Evolutionary conservation across 2,888 invertebrate genomes (phyloP).

Genomic region (Oscheius sp.): DNA sequence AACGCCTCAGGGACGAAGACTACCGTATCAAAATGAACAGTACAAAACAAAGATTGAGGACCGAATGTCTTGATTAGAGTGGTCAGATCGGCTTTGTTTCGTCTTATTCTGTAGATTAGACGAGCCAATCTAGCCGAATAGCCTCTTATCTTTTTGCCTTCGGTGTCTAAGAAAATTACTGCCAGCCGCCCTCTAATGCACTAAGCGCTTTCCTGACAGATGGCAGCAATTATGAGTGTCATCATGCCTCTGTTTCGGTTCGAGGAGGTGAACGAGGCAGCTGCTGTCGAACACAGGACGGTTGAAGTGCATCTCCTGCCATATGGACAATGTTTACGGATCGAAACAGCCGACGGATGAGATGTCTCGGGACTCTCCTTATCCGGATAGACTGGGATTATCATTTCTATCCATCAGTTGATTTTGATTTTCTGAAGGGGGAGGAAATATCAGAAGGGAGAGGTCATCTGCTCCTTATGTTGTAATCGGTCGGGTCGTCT

Average conservation of each 20-base stretch:
- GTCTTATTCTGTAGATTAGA: not conserved
- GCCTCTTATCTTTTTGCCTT: not conserved
- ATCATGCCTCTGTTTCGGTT: constrained; percentile 27
- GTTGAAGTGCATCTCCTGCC: constrained; percentile 20
- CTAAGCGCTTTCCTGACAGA: constrained; percentile 23
- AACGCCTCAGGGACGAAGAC: not conserved
- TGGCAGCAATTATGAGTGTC: constrained; percentile 29
- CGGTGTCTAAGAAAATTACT: constrained; percentile 24
- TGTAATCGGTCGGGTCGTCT: constrained; percentile 17
- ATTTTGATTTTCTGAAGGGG: no score
- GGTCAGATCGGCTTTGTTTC: not conserved
- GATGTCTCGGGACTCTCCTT: not conserved
- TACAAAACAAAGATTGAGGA: not conserved
- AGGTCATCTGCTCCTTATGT: not conserved
- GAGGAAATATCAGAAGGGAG: not conserved
- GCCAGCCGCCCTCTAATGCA: constrained; percentile 6
- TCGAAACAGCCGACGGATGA: not conserved
- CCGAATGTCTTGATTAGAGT: constrained; percentile 14
- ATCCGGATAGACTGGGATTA: no score
- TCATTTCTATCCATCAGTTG: no score
- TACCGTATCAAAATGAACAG: not conserved
- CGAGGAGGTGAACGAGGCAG: constrained; percentile 2
- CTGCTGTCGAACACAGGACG: constrained; percentile 6
- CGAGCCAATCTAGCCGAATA: not conserved
- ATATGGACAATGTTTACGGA: constrained; percentile 24